phyloP scores from a whole-genome alignment of 1,140 invertebrate species.

The Neodiprion lecontei region DNA sequence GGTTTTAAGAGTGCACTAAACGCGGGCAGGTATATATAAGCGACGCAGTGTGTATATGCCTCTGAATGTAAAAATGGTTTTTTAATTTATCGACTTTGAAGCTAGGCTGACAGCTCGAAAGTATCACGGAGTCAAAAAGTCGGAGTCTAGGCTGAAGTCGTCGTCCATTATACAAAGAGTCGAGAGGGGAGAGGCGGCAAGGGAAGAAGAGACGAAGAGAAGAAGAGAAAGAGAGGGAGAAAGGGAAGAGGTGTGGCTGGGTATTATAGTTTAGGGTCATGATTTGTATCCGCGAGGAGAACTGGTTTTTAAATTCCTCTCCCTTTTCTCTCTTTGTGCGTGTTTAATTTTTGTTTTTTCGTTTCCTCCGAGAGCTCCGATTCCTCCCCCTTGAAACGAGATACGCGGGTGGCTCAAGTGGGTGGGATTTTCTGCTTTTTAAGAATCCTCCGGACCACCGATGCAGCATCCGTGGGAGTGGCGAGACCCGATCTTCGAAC shows the following conservation, averaged over 20 bases:
- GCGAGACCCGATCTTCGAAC: not conserved
- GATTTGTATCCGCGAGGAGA: not conserved
- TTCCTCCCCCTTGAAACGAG: not conserved
- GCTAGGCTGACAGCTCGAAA: not conserved
- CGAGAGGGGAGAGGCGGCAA: not conserved
- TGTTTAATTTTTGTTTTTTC: not conserved
- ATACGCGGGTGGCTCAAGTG: not conserved
- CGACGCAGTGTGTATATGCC: not conserved
- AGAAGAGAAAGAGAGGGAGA: not conserved
- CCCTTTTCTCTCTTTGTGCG: too few relatives aligned
- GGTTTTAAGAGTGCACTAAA: not conserved
- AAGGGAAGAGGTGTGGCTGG: not conserved
- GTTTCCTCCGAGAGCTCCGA: not conserved
- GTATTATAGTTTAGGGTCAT: not conserved
- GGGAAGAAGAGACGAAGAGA: not conserved
- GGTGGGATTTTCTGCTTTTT: not conserved
- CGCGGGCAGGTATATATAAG: too few relatives aligned
- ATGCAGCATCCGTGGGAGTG: conserved; percentile 2
- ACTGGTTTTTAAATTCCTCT: not conserved
- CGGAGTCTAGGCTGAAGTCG: not conserved
- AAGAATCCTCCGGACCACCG: not conserved
- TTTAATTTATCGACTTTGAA: conserved; percentile 4
- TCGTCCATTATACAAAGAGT: not conserved
- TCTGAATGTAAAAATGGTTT: not conserved
- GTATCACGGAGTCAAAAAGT: too few relatives aligned